These are phyloP conservation scores for Limnephilus auricula DNA, from an alignment of 2,888 invertebrate genomes.

Conservation along the genomic window DNA sequence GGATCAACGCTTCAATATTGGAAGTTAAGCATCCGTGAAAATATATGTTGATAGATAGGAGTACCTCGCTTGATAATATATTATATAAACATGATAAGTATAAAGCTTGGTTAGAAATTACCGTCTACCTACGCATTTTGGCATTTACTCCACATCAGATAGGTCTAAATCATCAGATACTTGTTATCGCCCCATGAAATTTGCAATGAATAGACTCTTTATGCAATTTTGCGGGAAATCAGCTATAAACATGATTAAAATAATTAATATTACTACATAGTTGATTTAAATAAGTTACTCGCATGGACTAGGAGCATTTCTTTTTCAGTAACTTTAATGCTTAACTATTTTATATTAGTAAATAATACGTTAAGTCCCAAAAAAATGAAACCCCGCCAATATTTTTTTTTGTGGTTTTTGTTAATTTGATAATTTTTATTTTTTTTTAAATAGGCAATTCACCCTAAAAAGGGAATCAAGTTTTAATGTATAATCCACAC, in stretches of 20 bases:
- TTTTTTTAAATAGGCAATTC: too few relatives aligned
- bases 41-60: background rate
- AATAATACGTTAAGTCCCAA: background rate
- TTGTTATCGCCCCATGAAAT: conserved; percentile 9
- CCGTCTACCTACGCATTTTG: conserved; percentile 14
- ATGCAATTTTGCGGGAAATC: conserved; percentile 23
- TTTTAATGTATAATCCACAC: background rate
- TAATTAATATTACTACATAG: conserved; percentile 2
- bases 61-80: background rate
- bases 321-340: background rate
- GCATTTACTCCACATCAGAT: conserved; percentile 11
- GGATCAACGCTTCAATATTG: background rate
- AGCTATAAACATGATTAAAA: conserved; percentile 19
- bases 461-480: too few relatives aligned
- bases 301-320: background rate
- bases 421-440: background rate
- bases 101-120: conserved; percentile 10
- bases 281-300: background rate
- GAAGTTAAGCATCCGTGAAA: background rate
- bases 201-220: conserved; percentile 33
- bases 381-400: background rate
- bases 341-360: background rate
- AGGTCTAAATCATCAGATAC: background rate
- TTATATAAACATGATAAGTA: background rate
- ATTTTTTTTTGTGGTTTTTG: too few relatives aligned